Conservation (phyloP, 2,888 invertebrate genomes). For the Cactoblastis cactorum region DNA sequence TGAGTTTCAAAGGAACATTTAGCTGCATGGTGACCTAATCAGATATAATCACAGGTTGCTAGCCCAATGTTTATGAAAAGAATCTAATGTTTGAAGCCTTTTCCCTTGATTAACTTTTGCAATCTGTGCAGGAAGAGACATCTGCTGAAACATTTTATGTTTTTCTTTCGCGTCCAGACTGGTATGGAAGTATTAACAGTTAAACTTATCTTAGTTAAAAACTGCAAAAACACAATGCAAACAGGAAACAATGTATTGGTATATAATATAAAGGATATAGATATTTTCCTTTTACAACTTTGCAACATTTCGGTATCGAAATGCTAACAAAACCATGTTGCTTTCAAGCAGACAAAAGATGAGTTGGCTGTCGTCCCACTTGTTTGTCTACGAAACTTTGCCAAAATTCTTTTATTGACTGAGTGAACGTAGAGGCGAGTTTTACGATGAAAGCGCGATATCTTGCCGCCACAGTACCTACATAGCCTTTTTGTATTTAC, state of each 20-base stretch:
- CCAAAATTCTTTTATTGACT: slow-evolving; percentile 78
- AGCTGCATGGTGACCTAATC: no score
- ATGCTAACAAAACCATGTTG: slow-evolving; percentile 66
- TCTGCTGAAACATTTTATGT: no score
- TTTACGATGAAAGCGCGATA: slow-evolving; percentile 50
- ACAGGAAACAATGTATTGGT: slow-evolving; percentile 4
- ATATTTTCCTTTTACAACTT: slow-evolving; percentile 40
- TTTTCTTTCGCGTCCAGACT: no score
- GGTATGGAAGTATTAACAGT: no score
- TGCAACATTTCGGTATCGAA: slow-evolving; percentile 58
- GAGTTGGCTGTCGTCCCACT: slow-evolving; percentile 76
- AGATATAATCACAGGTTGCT: no score
- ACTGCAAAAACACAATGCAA: slow-evolving; percentile 18
- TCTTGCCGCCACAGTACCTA: slow-evolving; percentile 45
- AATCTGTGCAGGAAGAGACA: no score
- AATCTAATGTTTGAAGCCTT: no score
- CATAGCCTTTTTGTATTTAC: slow-evolving; percentile 26
- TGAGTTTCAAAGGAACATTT: no score
- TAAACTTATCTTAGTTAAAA: no score
- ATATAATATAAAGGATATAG: slow-evolving; percentile 18
- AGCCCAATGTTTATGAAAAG: no score
- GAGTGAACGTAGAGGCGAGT: slow-evolving; percentile 59
- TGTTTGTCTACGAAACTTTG: slow-evolving; percentile 76
- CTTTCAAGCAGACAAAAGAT: slow-evolving; percentile 75
- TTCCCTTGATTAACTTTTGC: no score